Percentiles rank a stretch among this genome's conserved stretches.
Conservation (phyloP, 2,888 invertebrate species). For the Tipula confusa region DNA sequence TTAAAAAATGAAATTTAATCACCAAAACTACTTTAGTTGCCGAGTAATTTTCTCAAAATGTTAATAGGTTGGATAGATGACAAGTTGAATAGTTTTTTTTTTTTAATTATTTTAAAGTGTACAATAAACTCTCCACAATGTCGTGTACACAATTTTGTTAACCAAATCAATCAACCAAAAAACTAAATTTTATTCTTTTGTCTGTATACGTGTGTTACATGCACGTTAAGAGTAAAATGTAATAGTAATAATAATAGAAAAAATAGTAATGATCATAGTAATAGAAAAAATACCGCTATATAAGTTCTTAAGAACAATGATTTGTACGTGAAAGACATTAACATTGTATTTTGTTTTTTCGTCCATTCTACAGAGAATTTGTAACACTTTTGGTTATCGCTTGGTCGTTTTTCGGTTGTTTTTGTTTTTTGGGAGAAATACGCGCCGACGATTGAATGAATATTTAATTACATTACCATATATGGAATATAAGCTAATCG, state of each 20-base stretch:
- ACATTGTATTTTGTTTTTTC: background rate
- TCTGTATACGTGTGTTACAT: background rate
- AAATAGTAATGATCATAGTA: background rate
- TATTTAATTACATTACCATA: background rate
- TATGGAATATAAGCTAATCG: background rate
- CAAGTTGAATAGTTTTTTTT: background rate
- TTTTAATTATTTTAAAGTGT: too few relatives aligned
- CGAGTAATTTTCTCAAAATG: background rate
- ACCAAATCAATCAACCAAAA: constrained; percentile 7
- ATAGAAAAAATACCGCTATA: background rate
- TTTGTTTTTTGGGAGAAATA: background rate
- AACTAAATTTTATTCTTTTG: background rate
- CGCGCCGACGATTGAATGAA: background rate
- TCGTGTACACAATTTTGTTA: background rate
- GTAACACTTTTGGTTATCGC: background rate
- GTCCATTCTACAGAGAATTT: background rate
- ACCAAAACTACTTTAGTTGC: constrained; percentile 5
- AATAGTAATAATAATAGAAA: background rate
- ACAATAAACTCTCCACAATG: background rate
- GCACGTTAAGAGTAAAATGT: background rate
- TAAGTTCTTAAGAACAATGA: background rate
- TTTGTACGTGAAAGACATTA: background rate
- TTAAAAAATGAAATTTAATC: background rate
- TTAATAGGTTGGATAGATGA: background rate
- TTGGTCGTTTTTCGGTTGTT: background rate